phyloP scores from a whole-genome alignment of 92 coral and sea anemone genomes.

The Palythoa grandiflora region DNA sequence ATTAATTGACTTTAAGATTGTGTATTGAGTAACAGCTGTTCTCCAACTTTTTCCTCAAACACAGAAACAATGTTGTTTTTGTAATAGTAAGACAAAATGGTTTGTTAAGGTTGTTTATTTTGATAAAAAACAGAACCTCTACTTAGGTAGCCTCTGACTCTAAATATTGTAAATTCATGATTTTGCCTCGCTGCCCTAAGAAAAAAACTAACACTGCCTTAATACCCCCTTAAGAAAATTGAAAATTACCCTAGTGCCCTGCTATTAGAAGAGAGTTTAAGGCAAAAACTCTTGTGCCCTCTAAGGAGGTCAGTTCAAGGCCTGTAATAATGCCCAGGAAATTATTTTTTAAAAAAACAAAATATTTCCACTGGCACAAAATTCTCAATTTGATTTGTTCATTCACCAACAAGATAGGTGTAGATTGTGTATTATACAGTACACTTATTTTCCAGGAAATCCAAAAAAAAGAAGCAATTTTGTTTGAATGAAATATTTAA shows the following conservation, averaged over 20 bases:
- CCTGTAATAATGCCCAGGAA: too few relatives aligned
- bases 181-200: conserved; percentile 10
- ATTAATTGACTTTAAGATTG: not conserved
- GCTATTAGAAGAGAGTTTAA: conserved; percentile 21
- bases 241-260: conserved; percentile 18
- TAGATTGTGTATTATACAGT: too few relatives aligned
- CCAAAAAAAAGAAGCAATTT: not conserved
- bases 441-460: not conserved
- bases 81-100: conserved; percentile 9
- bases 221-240: conserved; percentile 20
- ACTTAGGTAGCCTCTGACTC: conserved; percentile 19
- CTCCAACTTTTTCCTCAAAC: not conserved
- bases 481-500: not conserved
- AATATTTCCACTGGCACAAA: too few relatives aligned
- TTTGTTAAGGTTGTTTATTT: conserved; percentile 16
- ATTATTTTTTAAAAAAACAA: too few relatives aligned
- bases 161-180: conserved; percentile 25
- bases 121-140: conserved; percentile 13
- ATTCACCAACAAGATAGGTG: too few relatives aligned
- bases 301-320: conserved; percentile 1
- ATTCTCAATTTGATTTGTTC: too few relatives aligned
- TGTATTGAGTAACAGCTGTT: conserved; percentile 3
- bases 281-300: conserved; percentile 23
- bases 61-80: conserved; percentile 6
- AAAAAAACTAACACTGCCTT: conserved; percentile 23